Percentiles rank a stretch among this genome's conserved stretches.
Evolutionary conservation across 2,888 invertebrate genomes (phyloP).

Genomic region (Drosophila bunnanda): DNA sequence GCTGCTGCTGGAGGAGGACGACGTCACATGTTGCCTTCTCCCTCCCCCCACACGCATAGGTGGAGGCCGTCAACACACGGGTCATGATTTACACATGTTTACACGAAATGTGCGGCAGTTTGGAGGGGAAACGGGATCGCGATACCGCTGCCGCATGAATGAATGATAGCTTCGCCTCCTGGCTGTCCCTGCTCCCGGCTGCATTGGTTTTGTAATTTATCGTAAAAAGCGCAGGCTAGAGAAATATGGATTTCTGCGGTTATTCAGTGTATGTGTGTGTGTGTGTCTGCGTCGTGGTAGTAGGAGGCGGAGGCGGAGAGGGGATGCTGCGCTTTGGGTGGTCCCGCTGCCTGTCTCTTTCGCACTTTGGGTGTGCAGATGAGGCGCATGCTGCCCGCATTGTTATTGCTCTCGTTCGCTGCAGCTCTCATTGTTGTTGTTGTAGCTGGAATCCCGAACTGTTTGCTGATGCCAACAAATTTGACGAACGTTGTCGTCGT

Average conservation of each 20-base stretch:
- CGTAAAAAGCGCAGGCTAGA: slow-evolving; percentile 69
- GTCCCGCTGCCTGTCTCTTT: slow-evolving; percentile 52
- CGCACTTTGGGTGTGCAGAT: slow-evolving; percentile 15
- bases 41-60: slow-evolving; percentile 22
- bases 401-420: slow-evolving; percentile 42
- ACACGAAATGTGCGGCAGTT: slow-evolving; percentile 59
- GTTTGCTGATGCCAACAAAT: slow-evolving; percentile 80
- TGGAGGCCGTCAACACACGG: slow-evolving; percentile 69
- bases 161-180: slow-evolving; percentile 65
- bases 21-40: slow-evolving; percentile 59
- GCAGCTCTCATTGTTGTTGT: slow-evolving; percentile 26
- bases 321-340: slow-evolving; percentile 63
- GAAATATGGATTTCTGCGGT: slow-evolving; percentile 77
- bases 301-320: neutral
- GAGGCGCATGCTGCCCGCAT: slow-evolving; percentile 53
- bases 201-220: slow-evolving; percentile 64
- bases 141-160: slow-evolving; percentile 53
- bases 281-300: neutral
- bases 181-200: slow-evolving; percentile 14
- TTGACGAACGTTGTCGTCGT: slow-evolving; percentile 77
- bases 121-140: slow-evolving; percentile 7
- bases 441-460: slow-evolving; percentile 58
- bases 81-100: slow-evolving; percentile 84
- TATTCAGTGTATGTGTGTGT: slow-evolving; percentile 27
- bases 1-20: slow-evolving; percentile 35